Base-by-base conservation (phyloP, 2,888 invertebrate species). In the Andrena hattorfiana region DNA sequence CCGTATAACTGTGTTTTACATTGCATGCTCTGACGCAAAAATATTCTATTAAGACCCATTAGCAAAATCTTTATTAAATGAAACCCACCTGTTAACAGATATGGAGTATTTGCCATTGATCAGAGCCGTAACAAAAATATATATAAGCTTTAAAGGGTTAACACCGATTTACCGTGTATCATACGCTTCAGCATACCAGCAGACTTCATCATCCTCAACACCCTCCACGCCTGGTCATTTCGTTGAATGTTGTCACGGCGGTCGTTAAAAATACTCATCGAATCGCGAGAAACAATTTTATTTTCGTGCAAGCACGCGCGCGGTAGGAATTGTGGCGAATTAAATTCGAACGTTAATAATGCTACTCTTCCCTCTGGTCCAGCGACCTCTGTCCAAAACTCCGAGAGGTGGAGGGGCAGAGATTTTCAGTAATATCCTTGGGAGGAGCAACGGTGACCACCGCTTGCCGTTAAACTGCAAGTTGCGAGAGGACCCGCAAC, bases 381-480 rank as follows among this genome's bases (percentile, higher is more conserved):
- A 49, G 42, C 8, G n/a, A 8, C 49, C 48, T 28, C 56, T 6
- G 13, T 16, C 8, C 20, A 2, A 20, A 3, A 20, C 28, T 7
- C n/a, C 20, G 32, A 10, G 20, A 2, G 8, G 35, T 5, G 32
- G 32, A 8, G 49, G 7, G 26, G 23, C 63, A 35, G 54, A 69
- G 81, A 77, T 81, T 72, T 69, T 76, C 70, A 74, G 74, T 74
- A 77, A 79, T 77, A 74, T 70, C 67, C 51, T 75, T 48, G 64
- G 48, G 56, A 56, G 60, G 60, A 69, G 56, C 66, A 67, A 62
- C 60, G 70, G 60, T 83, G 68, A 77, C 72, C 84, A 68, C 67
- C 83, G 74, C 67, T 83, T 81, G 77, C 75, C 63, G 75, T 72
- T 85, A 85, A 86, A 85, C 85, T 80, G 80, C 51, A 81, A 85